phyloP scores from a whole-genome alignment of 2,797 vertebrate genomes.

The Siniperca undulata region DNA sequence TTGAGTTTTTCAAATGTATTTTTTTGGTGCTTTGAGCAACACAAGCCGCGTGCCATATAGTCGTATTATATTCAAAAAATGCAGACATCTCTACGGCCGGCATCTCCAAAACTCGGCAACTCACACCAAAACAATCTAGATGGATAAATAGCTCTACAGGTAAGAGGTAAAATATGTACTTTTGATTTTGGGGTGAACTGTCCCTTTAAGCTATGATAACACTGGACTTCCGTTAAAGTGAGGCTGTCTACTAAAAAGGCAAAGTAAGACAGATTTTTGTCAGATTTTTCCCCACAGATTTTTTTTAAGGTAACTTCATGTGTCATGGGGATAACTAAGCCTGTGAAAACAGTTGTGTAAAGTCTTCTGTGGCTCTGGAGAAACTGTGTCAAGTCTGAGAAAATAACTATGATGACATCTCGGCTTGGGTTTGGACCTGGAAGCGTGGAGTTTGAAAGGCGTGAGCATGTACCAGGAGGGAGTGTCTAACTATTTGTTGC shows the following conservation, averaged over 20 bases:
- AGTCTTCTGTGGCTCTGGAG: not conserved
- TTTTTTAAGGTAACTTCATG: not conserved
- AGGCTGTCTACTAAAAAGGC: not conserved
- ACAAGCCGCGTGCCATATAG: too few species aligned
- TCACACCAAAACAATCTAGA: too few species aligned
- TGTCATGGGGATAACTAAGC: not conserved
- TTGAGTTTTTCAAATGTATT: too few species aligned
- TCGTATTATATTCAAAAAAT: too few species aligned
- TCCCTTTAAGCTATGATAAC: not conserved
- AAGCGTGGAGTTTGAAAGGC: not conserved
- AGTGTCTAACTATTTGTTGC: not conserved
- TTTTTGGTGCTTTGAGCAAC: too few species aligned
- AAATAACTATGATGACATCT: slow-evolving; percentile 14
- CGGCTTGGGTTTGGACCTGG: not conserved
- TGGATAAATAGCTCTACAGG: too few species aligned
- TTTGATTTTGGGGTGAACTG: too few species aligned
- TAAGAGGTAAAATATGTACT: too few species aligned
- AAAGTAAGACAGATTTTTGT: not conserved
- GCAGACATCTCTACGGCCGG: too few species aligned
- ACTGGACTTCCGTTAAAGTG: not conserved
- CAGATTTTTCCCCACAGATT: not conserved
- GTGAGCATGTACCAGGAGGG: not conserved
- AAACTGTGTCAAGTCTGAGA: slow-evolving; percentile 13
- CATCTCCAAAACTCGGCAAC: too few species aligned
- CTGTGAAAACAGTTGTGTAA: not conserved